These are phyloP conservation scores for Sinosuthora webbiana DNA, from an alignment of 2,113 vertebrate genomes.

Conservation along the genomic window DNA sequence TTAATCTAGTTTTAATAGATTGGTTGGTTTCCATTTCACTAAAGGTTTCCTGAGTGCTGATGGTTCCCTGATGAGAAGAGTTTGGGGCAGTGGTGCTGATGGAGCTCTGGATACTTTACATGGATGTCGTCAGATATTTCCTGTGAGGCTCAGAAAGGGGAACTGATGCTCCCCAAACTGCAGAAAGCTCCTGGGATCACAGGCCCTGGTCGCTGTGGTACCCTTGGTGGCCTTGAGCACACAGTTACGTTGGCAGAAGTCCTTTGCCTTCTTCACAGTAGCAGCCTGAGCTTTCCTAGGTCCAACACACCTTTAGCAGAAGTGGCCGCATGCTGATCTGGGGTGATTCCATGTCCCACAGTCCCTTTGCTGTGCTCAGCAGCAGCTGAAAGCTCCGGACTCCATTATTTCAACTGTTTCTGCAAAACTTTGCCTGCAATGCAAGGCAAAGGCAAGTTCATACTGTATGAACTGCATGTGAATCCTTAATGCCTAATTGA, in stretches of 20 bases:
- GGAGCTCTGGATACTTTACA: neutral
- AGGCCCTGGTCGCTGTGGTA: neutral
- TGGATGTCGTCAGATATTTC: fast-evolving
- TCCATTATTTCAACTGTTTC: neutral
- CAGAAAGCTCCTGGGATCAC: neutral
- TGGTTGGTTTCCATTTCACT: neutral
- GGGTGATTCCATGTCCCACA: fast-evolving
- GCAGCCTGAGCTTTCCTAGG: neutral
- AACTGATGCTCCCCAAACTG: neutral
- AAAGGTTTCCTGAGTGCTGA: neutral
- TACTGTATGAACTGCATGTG: neutral
- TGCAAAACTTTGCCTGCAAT: neutral
- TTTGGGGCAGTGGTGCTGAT: neutral
- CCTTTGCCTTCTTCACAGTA: neutral
- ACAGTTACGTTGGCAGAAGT: neutral
- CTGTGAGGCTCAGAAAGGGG: neutral
- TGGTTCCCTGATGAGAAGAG: neutral
- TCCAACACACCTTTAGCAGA: neutral
- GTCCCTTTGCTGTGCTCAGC: neutral
- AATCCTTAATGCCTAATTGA: neutral
- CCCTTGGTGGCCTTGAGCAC: no score
- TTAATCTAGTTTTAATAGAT: neutral
- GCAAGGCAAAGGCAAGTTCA: neutral
- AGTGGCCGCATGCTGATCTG: fast-evolving
- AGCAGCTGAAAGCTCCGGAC: neutral